Evolutionary conservation across 2,797 vertebrate species (phyloP), one percentile per base, ranked within the genome.

Genomic region (Oceanodroma leucorhoa): DNA sequence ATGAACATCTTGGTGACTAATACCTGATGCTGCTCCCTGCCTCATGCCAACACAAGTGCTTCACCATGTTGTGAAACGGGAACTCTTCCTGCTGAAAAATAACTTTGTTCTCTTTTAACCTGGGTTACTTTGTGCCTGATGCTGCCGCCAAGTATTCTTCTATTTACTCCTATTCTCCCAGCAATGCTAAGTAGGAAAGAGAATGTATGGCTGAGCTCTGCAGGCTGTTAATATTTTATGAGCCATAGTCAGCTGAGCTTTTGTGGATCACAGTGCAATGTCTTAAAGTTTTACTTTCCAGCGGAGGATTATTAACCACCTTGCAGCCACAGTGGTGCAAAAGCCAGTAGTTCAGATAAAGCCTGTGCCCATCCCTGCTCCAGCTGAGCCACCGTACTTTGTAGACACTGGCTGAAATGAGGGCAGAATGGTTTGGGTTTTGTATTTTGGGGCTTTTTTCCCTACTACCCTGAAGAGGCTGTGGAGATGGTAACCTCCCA

Each of bases 61-160:
- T 53, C n/a, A 9, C 38, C 11, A 0, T 9, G 5, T 8, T 34
- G 38, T 24, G 54, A 40, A 64, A n/a, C 1, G 1, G n/a, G 50
- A 53, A 10, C 53, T 65, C 50, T 24, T 62, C 58, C 61, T 64
- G 77, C 34, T 82, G 67, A 43, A 79, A 32, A 75, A 15, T 8
- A 14, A 8, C 26, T 40, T 43, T 23, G 21, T n/a, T 32, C 40
- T 62, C 60, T 43, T 72, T 62, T 60, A 32, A 30, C 46, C 20
- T 43, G 12, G 8, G 29, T 58, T 38, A 14, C 27, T 38, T 72
- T 6, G 19, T 8, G 19, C 30, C 64, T 70, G 45, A 17, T 71
- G 50, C 69, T 95, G 61, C 54, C 67, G 50, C 32, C 4, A 9
- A 29, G 36, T 27, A 5, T 34, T 51, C 29, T 45, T 29, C 50